Conservation (phyloP, 2,888 invertebrate species). For the Parnassius mnemosyne region DNA sequence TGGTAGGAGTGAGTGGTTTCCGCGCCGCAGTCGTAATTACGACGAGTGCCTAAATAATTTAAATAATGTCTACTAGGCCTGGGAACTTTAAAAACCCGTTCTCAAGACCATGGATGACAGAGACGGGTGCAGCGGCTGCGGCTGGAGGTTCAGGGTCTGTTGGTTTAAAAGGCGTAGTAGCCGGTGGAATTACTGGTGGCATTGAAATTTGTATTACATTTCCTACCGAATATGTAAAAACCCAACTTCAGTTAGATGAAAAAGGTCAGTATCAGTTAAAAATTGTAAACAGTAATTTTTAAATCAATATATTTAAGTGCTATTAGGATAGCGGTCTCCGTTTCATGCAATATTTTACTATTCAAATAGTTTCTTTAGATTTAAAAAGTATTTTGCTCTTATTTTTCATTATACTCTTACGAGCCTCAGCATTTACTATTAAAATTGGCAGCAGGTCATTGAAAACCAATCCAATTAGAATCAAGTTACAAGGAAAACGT, state of each 20-base stretch:
- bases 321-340: too few species aligned
- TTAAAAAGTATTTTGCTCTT: too few species aligned
- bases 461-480: slow-evolving; percentile 29
- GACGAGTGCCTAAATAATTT: slow-evolving; percentile 44
- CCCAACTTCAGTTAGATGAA: slow-evolving; percentile 98
- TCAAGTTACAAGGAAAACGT: slow-evolving; percentile 30
- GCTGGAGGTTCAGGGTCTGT: slow-evolving; percentile 81
- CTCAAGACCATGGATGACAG: slow-evolving; percentile 87
- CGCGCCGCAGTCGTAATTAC: slow-evolving; percentile 54
- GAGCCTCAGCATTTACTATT: too few species aligned
- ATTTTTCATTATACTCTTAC: too few species aligned
- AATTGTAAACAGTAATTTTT: slow-evolving; percentile 16
- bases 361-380: too few species aligned
- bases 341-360: too few species aligned
- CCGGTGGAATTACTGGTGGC: slow-evolving; percentile 97
- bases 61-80: slow-evolving; percentile 60
- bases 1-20: slow-evolving; percentile 35
- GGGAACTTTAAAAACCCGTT: slow-evolving; percentile 77
- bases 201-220: slow-evolving; percentile 99
- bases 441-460: too few species aligned
- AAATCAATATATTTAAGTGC: not conserved
- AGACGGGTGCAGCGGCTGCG: slow-evolving; percentile 86
- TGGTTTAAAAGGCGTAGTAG: slow-evolving; percentile 95
- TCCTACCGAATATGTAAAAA: slow-evolving; percentile 99
- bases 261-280: slow-evolving; percentile 80